Evolutionary conservation across 2,113 vertebrate species (phyloP).

Genomic region (Hippoglossus stenolepis): DNA sequence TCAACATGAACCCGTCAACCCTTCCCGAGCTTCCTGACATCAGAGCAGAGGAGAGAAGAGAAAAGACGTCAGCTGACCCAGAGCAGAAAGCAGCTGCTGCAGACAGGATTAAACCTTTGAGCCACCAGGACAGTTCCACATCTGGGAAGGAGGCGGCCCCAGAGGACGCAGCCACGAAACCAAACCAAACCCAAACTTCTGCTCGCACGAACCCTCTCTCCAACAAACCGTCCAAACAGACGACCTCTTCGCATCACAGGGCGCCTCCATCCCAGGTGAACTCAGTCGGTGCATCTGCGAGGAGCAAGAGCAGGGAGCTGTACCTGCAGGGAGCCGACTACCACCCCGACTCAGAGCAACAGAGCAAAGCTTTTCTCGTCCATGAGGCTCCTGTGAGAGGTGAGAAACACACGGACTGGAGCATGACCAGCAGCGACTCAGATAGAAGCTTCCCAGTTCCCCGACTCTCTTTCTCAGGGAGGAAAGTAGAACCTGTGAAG

Average conservation of each 20-base stretch:
- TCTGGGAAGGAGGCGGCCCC: conserved; percentile 24
- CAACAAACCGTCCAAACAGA: conserved; percentile 30
- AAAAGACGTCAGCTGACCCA: conserved; percentile 18
- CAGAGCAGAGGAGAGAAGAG: conserved; percentile 32
- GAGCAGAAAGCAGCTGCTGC: conserved; percentile 15
- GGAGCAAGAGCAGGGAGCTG: conserved; percentile 64
- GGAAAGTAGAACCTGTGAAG: conserved; percentile 52
- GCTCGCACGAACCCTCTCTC: neutral
- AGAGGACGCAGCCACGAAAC: neutral
- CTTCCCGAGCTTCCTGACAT: conserved; percentile 16
- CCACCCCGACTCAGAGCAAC: neutral
- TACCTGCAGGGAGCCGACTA: conserved; percentile 45
- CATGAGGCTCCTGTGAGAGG: conserved; percentile 85
- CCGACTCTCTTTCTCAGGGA: conserved; percentile 36
- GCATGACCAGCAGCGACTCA: conserved; percentile 60
- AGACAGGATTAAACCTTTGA: conserved; percentile 31
- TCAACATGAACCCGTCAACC: conserved; percentile 35
- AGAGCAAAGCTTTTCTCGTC: conserved; percentile 45
- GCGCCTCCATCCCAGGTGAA: conserved; percentile 13
- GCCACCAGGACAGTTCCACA: conserved; percentile 21
- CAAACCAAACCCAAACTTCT: conserved; percentile 6
- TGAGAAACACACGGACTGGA: conserved; percentile 76
- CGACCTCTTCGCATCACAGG: conserved; percentile 5
- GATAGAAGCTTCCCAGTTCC: conserved; percentile 37
- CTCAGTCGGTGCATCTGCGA: conserved; percentile 37